These are phyloP conservation scores for Megalops cyprinoides DNA, from an alignment of 2,797 vertebrate genomes.

Conservation along the genomic window DNA sequence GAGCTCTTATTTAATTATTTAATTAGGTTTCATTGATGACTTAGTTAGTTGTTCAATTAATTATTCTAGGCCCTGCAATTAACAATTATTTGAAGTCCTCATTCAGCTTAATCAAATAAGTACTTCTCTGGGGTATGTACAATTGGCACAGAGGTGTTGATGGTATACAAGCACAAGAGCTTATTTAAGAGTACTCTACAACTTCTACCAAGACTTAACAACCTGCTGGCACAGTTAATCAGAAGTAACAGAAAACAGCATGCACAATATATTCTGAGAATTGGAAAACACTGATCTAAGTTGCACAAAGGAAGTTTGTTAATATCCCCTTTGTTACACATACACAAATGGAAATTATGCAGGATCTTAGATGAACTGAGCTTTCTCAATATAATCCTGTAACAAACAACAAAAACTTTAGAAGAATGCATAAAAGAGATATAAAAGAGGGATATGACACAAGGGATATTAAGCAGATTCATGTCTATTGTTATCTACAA, in stretches of 20 bases:
- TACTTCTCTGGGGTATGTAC: background rate
- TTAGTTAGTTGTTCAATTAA: no score
- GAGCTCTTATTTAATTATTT: constrained; percentile 1
- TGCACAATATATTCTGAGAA: background rate
- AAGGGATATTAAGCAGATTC: background rate
- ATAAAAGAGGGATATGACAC: no score
- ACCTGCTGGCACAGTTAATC: background rate
- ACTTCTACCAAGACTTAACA: background rate
- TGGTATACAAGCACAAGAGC: background rate
- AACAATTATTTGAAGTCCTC: background rate
- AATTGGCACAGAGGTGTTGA: background rate
- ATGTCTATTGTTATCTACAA: background rate
- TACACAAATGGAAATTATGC: background rate
- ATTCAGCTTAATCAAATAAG: background rate
- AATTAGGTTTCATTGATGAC: background rate
- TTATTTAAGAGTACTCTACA: no score
- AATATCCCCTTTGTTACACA: background rate
- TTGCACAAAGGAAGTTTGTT: background rate
- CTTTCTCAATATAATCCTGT: background rate
- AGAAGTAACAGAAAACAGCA: background rate
- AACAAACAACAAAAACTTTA: no score
- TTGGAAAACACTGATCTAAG: background rate
- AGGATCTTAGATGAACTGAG: background rate
- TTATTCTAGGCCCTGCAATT: no score
- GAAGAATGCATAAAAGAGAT: background rate